Evolutionary conservation across 2,113 vertebrate species (phyloP).

Genomic region (Hypanus sabinus): DNA sequence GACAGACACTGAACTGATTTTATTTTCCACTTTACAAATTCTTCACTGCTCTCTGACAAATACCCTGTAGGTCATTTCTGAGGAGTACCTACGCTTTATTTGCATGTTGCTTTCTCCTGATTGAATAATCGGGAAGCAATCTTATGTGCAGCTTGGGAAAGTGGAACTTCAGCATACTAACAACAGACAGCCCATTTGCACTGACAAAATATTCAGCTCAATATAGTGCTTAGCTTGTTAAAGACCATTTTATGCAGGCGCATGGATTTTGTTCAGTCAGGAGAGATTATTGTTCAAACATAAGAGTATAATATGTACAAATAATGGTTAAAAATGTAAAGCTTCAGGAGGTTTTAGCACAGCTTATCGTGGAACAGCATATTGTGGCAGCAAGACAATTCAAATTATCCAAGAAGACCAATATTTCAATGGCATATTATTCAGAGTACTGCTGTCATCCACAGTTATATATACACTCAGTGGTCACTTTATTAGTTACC

Average conservation of each 20-base stretch:
- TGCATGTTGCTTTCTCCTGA: neutral
- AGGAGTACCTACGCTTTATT: neutral
- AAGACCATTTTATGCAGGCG: neutral
- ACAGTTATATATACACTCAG: neutral
- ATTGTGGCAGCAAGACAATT: neutral
- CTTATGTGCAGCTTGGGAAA: neutral
- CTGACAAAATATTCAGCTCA: neutral
- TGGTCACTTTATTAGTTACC: too few species aligned
- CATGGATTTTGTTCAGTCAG: constrained; percentile 4
- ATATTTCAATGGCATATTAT: constrained; percentile 13
- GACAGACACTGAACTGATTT: neutral
- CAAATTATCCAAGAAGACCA: neutral
- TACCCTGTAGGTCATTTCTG: neutral
- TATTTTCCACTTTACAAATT: neutral
- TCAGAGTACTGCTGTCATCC: neutral
- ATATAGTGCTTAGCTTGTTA: neutral
- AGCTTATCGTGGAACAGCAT: neutral
- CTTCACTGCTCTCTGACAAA: neutral
- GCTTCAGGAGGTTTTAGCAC: neutral
- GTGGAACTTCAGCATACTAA: neutral
- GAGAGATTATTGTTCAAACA: constrained; percentile 4
- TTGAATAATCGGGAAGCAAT: neutral
- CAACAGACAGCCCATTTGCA: neutral
- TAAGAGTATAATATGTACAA: neutral
- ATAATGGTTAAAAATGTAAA: constrained; percentile 13